A percentile compares a stretch with the other conserved stretches of the same genome.
These are phyloP conservation scores for Hydropsyche betteni DNA, from an alignment of 2,888 invertebrate genomes.

Conservation along the genomic window DNA sequence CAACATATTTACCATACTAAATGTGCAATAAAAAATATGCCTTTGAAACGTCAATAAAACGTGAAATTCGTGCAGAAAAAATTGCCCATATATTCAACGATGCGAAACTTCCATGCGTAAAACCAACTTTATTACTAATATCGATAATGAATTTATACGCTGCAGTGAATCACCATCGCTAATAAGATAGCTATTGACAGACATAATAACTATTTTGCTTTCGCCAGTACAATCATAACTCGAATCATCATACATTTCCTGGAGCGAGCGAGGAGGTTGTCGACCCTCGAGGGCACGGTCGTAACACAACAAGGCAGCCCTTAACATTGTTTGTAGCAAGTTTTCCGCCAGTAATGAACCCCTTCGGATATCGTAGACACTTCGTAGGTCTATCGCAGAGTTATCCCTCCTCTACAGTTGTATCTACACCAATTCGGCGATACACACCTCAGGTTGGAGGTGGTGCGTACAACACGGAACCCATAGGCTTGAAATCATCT, in stretches of 20 bases:
- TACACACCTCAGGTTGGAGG: neutral
- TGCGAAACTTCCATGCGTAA: neutral
- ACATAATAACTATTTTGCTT: constrained; percentile 15
- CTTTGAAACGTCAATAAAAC: neutral
- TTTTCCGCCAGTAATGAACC: constrained; percentile 31
- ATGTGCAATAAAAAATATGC: constrained; percentile 38
- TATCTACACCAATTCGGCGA: neutral
- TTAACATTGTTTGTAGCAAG: constrained; percentile 34
- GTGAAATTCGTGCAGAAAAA: neutral
- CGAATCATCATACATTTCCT: constrained; percentile 28
- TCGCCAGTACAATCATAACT: constrained; percentile 22
- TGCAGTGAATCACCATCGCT: too few species aligned
- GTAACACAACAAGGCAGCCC: constrained; percentile 31
- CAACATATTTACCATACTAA: constrained; percentile 39
- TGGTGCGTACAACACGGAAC: neutral
- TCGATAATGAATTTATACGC: too few species aligned
- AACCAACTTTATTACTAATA: too few species aligned
- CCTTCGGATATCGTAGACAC: constrained; percentile 7
- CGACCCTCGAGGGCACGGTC: constrained; percentile 26
- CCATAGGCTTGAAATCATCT: neutral
- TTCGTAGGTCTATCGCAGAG: too few species aligned
- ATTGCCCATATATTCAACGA: neutral
- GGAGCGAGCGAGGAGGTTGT: neutral
- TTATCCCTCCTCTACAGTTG: neutral
- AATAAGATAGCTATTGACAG: neutral